Conservation (phyloP, 2,113 vertebrate species). For the Monarcha castaneiventris region DNA sequence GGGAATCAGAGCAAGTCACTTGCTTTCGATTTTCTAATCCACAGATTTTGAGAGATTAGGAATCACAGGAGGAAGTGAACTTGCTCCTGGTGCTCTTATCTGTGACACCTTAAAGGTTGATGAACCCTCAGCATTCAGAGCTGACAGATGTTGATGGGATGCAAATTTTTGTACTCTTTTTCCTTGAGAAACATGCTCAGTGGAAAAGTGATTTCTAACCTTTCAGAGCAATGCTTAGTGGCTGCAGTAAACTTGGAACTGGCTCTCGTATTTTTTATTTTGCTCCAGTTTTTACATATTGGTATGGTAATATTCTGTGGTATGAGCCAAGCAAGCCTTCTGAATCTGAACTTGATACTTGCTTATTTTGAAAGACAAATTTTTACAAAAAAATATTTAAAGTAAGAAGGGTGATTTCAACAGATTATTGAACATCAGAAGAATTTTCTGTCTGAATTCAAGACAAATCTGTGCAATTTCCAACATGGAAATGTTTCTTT, state of each 20-base stretch:
- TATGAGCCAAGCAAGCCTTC: neutral
- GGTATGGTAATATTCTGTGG: neutral
- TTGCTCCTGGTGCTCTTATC: neutral
- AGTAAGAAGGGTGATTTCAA: neutral
- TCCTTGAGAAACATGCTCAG: neutral
- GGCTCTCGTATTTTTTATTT: neutral
- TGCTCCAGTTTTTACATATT: neutral
- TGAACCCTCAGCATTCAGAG: neutral
- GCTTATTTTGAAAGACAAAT: neutral
- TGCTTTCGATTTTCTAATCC: neutral
- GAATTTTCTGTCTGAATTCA: neutral
- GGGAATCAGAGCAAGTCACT: neutral
- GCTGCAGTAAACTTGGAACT: neutral
- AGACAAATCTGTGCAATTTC: neutral
- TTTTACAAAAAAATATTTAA: neutral
- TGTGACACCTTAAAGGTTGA: neutral
- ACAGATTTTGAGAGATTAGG: neutral
- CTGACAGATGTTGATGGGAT: neutral
- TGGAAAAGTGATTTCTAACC: neutral
- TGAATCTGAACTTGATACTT: neutral
- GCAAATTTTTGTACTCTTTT: neutral
- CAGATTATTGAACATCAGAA: neutral
- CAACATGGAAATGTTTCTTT: neutral
- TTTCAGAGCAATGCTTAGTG: neutral
- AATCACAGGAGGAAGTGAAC: neutral